Evolutionary conservation across 1,140 invertebrate genomes (phyloP), one percentile per base, ranked within the genome.

Genomic region (Brachionus rotundiformis): DNA sequence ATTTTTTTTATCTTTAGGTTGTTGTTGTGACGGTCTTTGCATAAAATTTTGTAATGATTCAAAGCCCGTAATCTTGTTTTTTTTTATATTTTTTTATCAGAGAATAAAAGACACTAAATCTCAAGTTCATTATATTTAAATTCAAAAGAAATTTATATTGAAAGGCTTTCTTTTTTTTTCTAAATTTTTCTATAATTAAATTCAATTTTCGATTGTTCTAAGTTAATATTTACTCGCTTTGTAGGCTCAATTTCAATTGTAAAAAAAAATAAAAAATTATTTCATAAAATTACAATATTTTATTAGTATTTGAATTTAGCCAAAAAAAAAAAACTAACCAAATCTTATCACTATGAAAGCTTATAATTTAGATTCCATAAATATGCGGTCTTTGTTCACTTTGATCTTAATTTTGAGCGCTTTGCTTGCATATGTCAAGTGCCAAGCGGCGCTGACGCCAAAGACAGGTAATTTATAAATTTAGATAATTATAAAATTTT

Each of bases 121-220:
- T 54, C 47, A 54, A 54, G 47, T 54, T 54, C 47, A 54, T 54
- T 54, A 54, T 54, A 19, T 54, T 54, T 54, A 54, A 54, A 54
- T 54, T 54, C 47, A 54, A 54, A 54, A 54, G 47, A 54, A 54
- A n/a, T 68, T 68, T 68, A 19, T 31, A 68, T 68, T 68, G 63
- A 36, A 68, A 68, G 63, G 63, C 63, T 68, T 68, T 68, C 33
- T 68, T 16, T 68, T 63, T 63, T 23, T 27, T 13, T 16, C 6
- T 29, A 13, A 29, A 13, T 63, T 63, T 68, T 68, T 27, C 36
- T 68, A 68, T 36, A 68, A 33, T 68, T 68, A 36, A 68, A 68
- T 68, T 68, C 63, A 68, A 68, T 68, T 68, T 63, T 68, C 63
- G 31, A 68, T 68, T 68, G 63, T 68, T 68, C 63, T 68, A 68